Evolutionary conservation across 1,140 invertebrate species (phyloP), one percentile per base, ranked within the genome.

Genomic region (Calliopsis andreniformis): DNA sequence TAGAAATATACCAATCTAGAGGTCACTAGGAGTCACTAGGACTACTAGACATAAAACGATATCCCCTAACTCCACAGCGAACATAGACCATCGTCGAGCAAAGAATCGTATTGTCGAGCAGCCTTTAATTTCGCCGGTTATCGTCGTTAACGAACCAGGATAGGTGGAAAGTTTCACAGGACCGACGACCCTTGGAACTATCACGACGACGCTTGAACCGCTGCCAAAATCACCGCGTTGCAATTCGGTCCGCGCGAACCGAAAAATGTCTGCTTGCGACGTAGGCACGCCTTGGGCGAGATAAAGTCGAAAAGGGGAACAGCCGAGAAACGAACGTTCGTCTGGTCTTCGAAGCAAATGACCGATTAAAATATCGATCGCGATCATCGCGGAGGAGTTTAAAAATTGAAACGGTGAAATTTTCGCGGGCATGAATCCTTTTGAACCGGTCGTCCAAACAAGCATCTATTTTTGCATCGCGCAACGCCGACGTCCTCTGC

Each of bases 101-200:
- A 16, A 56, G 32, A 28, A 32, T 28, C 53, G 53, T 18, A 7
- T n/a, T n/a, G 28, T 28, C 23, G 53, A 6, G 28, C 16, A 56
- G 16, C 53, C 16, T 56, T 56, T 56, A 32, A 32, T 56, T 70
- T 55, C 39, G 42, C 43, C 30, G 35, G 20, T 56, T 42, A 42
- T 56, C 3, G 58, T 53, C 47, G 70, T 64, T 73, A 43, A 55
- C 61, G 69, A 30, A 63, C 23, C n/a, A n/a, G n/a, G 20, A 49
- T 47, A 68, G 28, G 51, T 35, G 72, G 72, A 76, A 58, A 76
- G 71, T 49, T 56, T 79, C 62, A 42, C 67, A 35, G 83, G 84
- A 82, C 51, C 85, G 77, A 86, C 84, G 84, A 88, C 86, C 84
- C 75, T 39, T 79, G 69, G 73, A 73, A 79, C 80, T 88, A 81